These are phyloP conservation scores for Netelia inedita DNA, from an alignment of 2,888 invertebrate genomes.

Conservation along the genomic window DNA sequence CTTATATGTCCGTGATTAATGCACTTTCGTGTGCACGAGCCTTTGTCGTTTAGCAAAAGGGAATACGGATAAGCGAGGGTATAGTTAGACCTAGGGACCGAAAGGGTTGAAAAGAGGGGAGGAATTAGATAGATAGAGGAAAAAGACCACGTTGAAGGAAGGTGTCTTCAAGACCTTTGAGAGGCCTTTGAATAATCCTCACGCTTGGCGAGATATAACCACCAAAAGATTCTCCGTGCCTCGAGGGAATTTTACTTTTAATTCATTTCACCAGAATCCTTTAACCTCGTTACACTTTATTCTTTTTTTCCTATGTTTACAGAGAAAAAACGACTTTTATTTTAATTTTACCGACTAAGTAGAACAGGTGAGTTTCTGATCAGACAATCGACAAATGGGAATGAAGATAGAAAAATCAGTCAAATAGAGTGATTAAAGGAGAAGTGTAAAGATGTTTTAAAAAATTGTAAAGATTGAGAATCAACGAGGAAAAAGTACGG, in stretches of 20 bases:
- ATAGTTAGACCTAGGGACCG: not conserved
- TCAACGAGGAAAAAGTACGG: not conserved
- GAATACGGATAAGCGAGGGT: slow-evolving; percentile 28
- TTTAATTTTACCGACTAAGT: not conserved
- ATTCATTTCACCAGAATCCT: slow-evolving; percentile 27
- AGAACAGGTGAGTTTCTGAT: slow-evolving; percentile 37
- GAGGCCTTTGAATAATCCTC: slow-evolving; percentile 29
- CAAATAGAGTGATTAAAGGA: not conserved
- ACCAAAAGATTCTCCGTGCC: slow-evolving; percentile 15
- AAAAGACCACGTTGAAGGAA: slow-evolving; percentile 32
- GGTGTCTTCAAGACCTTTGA: slow-evolving; percentile 39
- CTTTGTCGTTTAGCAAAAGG: slow-evolving; percentile 42
- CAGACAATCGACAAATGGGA: slow-evolving; percentile 25
- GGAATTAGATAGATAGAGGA: slow-evolving; percentile 30
- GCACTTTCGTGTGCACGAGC: slow-evolving; percentile 51
- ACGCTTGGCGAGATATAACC: slow-evolving; percentile 45
- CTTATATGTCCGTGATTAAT: slow-evolving; percentile 57
- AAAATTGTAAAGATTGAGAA: slow-evolving; percentile 1
- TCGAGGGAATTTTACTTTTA: slow-evolving; percentile 22
- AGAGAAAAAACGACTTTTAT: not conserved
- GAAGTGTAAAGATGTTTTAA: not conserved
- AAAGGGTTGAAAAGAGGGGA: slow-evolving; percentile 46
- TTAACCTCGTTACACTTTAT: not conserved
- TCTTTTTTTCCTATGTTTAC: not conserved
- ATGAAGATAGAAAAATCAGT: not conserved